These are phyloP conservation scores for Carapus acus DNA, from an alignment of 2,797 vertebrate species.

Conservation along the genomic window DNA sequence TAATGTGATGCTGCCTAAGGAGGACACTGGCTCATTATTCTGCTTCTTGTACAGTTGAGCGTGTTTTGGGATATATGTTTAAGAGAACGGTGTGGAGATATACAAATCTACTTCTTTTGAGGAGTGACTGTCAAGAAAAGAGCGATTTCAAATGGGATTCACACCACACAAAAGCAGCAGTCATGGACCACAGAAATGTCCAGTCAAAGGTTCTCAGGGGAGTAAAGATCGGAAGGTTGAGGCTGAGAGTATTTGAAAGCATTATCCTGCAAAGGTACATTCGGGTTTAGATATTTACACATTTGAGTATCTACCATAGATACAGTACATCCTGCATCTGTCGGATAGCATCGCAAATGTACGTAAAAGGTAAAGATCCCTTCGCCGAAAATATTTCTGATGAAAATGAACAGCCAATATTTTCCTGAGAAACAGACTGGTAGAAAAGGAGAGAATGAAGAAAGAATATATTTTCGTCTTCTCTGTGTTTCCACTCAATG, in stretches of 20 bases:
- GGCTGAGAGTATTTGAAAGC: conserved; percentile 15
- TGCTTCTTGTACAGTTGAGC: too few relatives aligned
- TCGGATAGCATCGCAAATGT: conserved; percentile 11
- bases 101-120: conserved; percentile 14
- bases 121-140: conserved; percentile 40
- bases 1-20: too few relatives aligned
- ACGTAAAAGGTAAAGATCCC: conserved; percentile 10
- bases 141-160: conserved; percentile 49
- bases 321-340: conserved; percentile 12
- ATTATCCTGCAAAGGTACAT: conserved; percentile 24
- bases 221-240: conserved; percentile 35
- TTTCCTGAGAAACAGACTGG: too few relatives aligned
- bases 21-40: too few relatives aligned
- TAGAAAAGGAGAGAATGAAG: conserved; percentile 15
- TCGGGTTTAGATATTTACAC: conserved; percentile 32
- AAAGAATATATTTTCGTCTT: too few relatives aligned
- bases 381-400: conserved; percentile 11
- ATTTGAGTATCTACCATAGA: conserved; percentile 20
- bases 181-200: conserved; percentile 32
- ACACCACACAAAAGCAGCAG: conserved; percentile 39
- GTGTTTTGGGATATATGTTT: too few relatives aligned
- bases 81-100: too few relatives aligned
- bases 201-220: conserved; percentile 33
- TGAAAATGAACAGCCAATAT: background rate
- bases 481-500: too few relatives aligned